A percentile compares a stretch with the other conserved stretches of the same genome.
Evolutionary conservation across 1,140 invertebrate genomes (phyloP).

Genomic region (Heliothis subflexa): DNA sequence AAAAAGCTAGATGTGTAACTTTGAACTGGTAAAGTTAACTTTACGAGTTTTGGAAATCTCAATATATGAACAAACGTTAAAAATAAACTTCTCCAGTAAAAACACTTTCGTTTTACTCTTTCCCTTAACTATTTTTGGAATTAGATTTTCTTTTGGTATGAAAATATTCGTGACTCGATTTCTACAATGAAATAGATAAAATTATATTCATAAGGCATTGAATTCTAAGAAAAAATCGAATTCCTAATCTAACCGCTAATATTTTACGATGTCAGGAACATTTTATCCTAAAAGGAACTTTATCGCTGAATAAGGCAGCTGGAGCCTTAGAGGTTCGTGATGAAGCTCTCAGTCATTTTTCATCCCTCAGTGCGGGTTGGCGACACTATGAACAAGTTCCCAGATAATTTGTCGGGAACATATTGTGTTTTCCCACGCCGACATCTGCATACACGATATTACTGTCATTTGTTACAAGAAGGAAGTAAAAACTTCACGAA

Average conservation of each 20-base stretch:
- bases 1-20: slow-evolving; percentile 36
- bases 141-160: not conserved
- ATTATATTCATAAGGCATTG: too few species aligned
- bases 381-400: slow-evolving; percentile 50
- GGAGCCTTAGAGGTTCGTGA: not conserved
- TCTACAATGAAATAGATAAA: too few species aligned
- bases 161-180: too few species aligned
- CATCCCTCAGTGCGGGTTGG: slow-evolving; percentile 23
- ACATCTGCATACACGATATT: slow-evolving; percentile 41
- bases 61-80: slow-evolving; percentile 35
- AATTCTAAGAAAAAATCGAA: too few species aligned
- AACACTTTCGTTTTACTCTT: slow-evolving; percentile 32
- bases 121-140: not conserved
- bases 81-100: slow-evolving; percentile 42
- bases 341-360: slow-evolving; percentile 47
- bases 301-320: slow-evolving; percentile 34
- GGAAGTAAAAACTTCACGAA: slow-evolving; percentile 27
- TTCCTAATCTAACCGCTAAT: too few species aligned
- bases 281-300: not conserved
- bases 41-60: slow-evolving; percentile 18
- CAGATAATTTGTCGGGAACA: slow-evolving; percentile 49
- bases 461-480: slow-evolving; percentile 32
- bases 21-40: slow-evolving; percentile 39
- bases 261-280: not conserved
- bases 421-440: slow-evolving; percentile 41